These are phyloP conservation scores for Pseudorectes ferrugineus DNA, from an alignment of 2,113 vertebrate species.

Conservation along the genomic window DNA sequence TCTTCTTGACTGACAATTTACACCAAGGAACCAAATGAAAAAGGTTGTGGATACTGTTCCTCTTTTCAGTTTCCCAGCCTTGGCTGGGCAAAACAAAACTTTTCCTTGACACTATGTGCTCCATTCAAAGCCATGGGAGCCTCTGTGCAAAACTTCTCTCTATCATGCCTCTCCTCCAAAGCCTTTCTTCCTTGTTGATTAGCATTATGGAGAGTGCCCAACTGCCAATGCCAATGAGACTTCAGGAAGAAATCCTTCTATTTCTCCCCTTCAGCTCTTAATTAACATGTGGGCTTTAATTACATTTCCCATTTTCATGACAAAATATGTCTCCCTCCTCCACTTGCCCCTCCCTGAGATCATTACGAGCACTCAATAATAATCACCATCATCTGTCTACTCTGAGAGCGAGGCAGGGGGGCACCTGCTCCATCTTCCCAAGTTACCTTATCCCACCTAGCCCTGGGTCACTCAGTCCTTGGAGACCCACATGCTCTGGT, in stretches of 20 bases:
- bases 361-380: not conserved
- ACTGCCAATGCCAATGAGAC: not conserved
- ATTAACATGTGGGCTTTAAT: slow-evolving; percentile 10
- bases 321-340: not conserved
- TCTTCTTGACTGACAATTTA: not conserved
- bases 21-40: not conserved
- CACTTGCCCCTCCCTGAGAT: not conserved
- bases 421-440: not conserved
- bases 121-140: not conserved
- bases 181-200: not conserved
- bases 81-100: not conserved
- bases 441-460: not conserved
- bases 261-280: not conserved
- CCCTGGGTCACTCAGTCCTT: not conserved
- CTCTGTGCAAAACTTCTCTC: not conserved
- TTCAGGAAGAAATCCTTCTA: slow-evolving; percentile 20
- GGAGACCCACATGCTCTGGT: not conserved
- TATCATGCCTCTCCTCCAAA: not conserved
- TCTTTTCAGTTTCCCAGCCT: not conserved
- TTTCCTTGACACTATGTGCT: not conserved
- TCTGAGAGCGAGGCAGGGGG: not conserved
- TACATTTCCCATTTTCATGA: not conserved
- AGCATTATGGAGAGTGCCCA: not conserved
- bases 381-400: not conserved
- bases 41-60: not conserved